phyloP scores from a whole-genome alignment of 2,888 invertebrate species.

The Caenorhabditis sp. region DNA sequence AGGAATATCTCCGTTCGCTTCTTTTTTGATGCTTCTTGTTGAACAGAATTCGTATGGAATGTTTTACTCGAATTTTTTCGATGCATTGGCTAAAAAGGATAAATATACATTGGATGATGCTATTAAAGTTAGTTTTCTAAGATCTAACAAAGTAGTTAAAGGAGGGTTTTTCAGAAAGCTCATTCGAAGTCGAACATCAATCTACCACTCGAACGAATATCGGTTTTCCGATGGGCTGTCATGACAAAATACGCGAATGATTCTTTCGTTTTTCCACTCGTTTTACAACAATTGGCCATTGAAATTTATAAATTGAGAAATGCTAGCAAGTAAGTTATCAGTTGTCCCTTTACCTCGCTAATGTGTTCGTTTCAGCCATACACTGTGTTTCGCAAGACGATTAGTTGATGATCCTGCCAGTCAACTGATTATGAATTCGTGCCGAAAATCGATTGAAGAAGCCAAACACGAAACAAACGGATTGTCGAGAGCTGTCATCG shows the following conservation, averaged over 20 bases:
- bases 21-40: conserved; percentile 58
- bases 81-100: conserved; percentile 54
- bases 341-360: background rate
- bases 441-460: conserved; percentile 31
- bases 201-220: conserved; percentile 52
- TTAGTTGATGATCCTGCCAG: conserved; percentile 33
- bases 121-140: conserved; percentile 3
- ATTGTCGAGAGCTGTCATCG: conserved; percentile 37
- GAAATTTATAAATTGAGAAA: conserved; percentile 41
- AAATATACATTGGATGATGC: conserved; percentile 53
- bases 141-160: too few species aligned
- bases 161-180: conserved; percentile 60
- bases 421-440: conserved; percentile 15
- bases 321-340: conserved; percentile 17
- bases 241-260: conserved; percentile 22
- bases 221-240: conserved; percentile 60
- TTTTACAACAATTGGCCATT: conserved; percentile 57
- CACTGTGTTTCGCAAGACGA: conserved; percentile 45
- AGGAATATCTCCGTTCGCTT: conserved; percentile 51
- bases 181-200: conserved; percentile 54
- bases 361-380: conserved; percentile 30
- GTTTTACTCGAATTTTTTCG: conserved; percentile 54
- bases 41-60: conserved; percentile 51
- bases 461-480: conserved; percentile 28
- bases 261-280: conserved; percentile 50